Base-by-base conservation (phyloP, 1,140 invertebrate genomes). In the Scaptodrosophila lebanonensis region DNA sequence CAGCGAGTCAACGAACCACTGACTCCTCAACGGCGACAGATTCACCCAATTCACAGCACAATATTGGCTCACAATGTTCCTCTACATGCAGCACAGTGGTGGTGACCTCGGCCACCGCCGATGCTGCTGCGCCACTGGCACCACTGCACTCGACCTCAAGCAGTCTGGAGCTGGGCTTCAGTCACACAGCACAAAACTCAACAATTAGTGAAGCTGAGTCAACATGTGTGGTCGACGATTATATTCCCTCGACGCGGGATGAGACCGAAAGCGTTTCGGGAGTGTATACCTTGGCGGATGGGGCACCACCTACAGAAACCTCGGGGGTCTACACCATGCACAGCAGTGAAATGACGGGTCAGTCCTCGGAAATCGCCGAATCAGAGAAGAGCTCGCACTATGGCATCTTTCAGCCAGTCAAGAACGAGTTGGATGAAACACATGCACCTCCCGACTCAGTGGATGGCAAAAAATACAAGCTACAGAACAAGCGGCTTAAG, bases 81-180 rank as follows among this genome's bases (percentile, higher is more conserved):
- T 94, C 93, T 30, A 94, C 92, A 17, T 94, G 93, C 77, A 94
- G 93, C 65, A 95, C 93, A 2, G 92, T 95, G 9, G 93, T 94
- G 53, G 91, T 94, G 38, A 90, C 92, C 6, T 86, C 88, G 2
- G 86, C 88, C 66, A 79, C 72, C 30, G 84, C 84, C 84, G 68
- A 86, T 68, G 65, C 13, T 36, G 30, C 75, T 2, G 89, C 90
- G 50, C 82, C 90, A 3, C 90, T 88, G 58, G 88, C 90, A 5
- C 36, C 59, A 1, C 56, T 83, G 16, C 87, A 17, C 70, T 93
- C 91, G 12, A 93, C 93, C 13, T 92, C 90, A 8, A 94, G 93
- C 44, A 94, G 93, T 69, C 87, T 94, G 63, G 93, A 95, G 87
- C 85, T 94, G 33, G 93, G 93, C 20, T 95, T 93, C 66, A 94